Evolutionary conservation across 2,797 vertebrate species (phyloP).

Genomic region (Arnoldichthys spilopterus): DNA sequence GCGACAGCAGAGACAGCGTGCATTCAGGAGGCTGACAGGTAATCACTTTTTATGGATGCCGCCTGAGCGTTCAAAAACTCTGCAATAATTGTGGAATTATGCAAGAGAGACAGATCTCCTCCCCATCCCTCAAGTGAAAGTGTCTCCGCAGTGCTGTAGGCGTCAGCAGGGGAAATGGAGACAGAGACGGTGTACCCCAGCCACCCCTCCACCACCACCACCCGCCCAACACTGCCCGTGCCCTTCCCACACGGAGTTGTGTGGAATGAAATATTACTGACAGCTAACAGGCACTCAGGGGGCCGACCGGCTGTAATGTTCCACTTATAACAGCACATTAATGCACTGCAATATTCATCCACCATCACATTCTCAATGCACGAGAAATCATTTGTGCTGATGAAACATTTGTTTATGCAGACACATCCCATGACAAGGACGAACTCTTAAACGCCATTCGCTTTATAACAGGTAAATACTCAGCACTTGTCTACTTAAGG

Average conservation of each 20-base stretch:
- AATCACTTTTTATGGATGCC: constrained; percentile 46
- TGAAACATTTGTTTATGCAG: not conserved
- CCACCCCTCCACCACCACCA: not conserved
- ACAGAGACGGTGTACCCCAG: not conserved
- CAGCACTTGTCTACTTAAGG: not conserved
- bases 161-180: not conserved
- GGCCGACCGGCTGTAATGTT: not conserved
- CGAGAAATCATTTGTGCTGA: not conserved
- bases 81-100: constrained; percentile 34
- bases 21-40: constrained; percentile 41
- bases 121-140: constrained; percentile 2
- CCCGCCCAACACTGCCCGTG: not conserved
- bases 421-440: not conserved
- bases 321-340: not conserved
- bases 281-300: not conserved
- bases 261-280: not conserved
- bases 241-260: not conserved
- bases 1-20: constrained; percentile 38
- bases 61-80: constrained; percentile 25
- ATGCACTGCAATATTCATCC: not conserved
- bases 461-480: not conserved
- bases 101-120: not conserved
- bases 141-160: not conserved
- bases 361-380: not conserved
- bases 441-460: not conserved